Evolutionary conservation across 1,140 invertebrate species (phyloP), one percentile per base, ranked within the genome.

Genomic region (Sitobion miscanthi): DNA sequence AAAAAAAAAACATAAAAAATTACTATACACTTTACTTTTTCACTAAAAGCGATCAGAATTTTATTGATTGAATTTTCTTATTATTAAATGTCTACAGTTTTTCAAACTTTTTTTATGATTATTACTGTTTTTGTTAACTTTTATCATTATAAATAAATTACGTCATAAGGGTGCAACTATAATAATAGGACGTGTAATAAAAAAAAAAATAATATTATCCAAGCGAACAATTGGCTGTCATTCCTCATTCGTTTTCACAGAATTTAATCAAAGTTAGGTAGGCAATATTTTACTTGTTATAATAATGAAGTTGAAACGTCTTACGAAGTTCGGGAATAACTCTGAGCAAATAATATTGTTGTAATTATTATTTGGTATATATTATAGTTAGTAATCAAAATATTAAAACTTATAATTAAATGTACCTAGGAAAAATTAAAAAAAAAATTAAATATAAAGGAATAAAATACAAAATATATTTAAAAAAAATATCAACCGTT

Each of bases 101-200:
- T 69, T 35, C 3, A 77, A n/a, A n/a, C n/a, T 77, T n/a, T n/a
- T 69, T n/a, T 69, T 77, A 77, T n/a, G n/a, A 77, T 77, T 77
- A 35, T 35, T 77, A 6, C 62, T 14, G 9, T 69, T 69, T n/a
- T 69, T 30, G 30, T n/a, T 20, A 77, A 77, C 62, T 77, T 77
- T 77, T 77, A 77, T 77, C 62, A 77, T n/a, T n/a, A 77, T n/a
- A 77, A n/a, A 77, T 77, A 77, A 77, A 77, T 77, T 77, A 14
- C 62, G 11, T 69, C 62, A n/a, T 69, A 77, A 77, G 14, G 5
- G n/a, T n/a, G 62, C 30, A 17, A n/a, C 62, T 35, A 77, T 77
- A 77, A n/a, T 77, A 77, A n/a, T 77, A 77, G 62, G 5, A 17
- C 62, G 62, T n/a, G n/a, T 77, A 35, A n/a, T 35, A n/a, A 5